These are phyloP conservation scores for Orchesellides sinensis DNA, from an alignment of 2,888 invertebrate species.

Conservation along the genomic window DNA sequence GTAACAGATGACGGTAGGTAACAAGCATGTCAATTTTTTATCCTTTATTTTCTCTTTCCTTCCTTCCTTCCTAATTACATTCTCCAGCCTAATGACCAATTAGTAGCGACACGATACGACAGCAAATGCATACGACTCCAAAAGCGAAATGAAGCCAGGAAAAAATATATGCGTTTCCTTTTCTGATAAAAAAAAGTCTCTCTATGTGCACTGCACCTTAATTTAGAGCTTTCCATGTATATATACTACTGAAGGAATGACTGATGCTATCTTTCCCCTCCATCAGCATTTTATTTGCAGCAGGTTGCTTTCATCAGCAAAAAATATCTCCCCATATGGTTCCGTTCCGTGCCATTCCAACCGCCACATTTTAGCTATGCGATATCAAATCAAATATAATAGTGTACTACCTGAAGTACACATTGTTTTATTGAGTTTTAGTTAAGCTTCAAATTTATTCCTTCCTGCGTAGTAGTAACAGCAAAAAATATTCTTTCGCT, in stretches of 20 bases:
- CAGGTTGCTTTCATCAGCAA: constrained; percentile 4
- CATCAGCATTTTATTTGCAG: constrained; percentile 15
- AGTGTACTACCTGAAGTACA: no score
- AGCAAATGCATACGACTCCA: background rate
- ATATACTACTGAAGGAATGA: constrained; percentile 13
- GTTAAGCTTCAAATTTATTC: no score
- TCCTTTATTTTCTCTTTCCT: constrained; percentile 11
- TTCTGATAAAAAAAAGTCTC: no score
- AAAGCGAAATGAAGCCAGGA: background rate
- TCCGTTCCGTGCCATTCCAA: no score
- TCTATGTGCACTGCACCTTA: background rate
- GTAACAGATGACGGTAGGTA: background rate
- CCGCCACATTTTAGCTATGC: no score
- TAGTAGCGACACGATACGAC: constrained; percentile 6
- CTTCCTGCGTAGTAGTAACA: no score
- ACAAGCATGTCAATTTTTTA: constrained; percentile 37
- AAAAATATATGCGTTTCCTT: background rate
- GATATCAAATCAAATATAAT: no score
- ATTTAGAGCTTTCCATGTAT: background rate
- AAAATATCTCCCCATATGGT: constrained; percentile 6
- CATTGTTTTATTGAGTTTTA: no score
- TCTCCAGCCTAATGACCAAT: constrained; percentile 55
- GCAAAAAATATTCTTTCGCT: no score
- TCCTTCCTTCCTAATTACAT: constrained; percentile 50
- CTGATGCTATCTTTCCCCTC: constrained; percentile 17